A percentile compares a stretch with the other conserved stretches of the same genome.
Conservation (phyloP, 2,113 vertebrate species). For the Erythrolamprus reginae region DNA sequence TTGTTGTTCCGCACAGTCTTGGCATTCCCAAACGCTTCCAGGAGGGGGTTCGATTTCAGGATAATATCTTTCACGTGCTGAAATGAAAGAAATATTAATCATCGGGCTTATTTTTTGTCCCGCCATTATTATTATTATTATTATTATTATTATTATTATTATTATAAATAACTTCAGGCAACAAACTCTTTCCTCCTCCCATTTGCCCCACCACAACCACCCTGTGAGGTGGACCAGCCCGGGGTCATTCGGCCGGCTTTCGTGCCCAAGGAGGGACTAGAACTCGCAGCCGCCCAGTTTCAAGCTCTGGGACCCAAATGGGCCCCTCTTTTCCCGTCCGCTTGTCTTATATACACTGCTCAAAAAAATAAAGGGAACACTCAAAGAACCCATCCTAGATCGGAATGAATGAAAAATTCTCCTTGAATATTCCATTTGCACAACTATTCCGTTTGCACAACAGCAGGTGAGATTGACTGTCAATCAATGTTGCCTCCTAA, state of each 20-base stretch:
- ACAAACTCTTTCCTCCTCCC: neutral
- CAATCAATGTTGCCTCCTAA: no score
- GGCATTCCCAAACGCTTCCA: constrained; percentile 81
- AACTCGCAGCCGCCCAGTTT: neutral
- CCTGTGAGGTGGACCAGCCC: neutral
- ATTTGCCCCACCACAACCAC: neutral
- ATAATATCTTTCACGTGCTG: constrained; percentile 83
- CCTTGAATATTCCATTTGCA: no score
- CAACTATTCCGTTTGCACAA: no score
- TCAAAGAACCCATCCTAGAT: no score
- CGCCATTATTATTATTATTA: neutral
- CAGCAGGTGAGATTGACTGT: no score
- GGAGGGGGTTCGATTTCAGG: constrained; percentile 79
- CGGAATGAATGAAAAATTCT: no score
- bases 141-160: neutral
- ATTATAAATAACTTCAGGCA: neutral
- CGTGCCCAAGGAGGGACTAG: neutral
- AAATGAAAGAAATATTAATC: neutral
- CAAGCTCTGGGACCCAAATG: neutral
- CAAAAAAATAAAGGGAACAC: no score
- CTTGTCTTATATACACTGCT: no score
- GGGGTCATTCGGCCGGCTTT: neutral
- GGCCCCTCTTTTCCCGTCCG: no score
- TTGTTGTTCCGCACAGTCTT: constrained; percentile 83
- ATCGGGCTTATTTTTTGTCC: neutral